A percentile compares a stretch with the other conserved stretches of the same genome.
These are phyloP conservation scores for Geococcyx californianus DNA, from an alignment of 2,113 vertebrate genomes.

Conservation along the genomic window DNA sequence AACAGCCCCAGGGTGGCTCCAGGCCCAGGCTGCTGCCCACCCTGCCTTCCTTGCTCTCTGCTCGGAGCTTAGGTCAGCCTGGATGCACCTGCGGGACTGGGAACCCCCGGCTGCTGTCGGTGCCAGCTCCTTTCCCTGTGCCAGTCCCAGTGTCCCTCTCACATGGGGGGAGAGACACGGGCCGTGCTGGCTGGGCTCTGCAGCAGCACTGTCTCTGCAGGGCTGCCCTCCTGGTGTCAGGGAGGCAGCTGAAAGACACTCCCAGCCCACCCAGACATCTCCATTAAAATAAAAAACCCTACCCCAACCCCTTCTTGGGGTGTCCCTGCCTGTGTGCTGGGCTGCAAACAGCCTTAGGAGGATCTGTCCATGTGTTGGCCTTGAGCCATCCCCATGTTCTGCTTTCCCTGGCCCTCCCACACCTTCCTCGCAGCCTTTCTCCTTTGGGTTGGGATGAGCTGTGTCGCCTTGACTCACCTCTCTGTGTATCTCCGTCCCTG, in stretches of 20 bases:
- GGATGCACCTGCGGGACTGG: background rate
- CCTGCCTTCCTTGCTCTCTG: background rate
- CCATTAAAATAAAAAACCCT: background rate
- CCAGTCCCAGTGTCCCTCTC: fast-evolving
- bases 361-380: fast-evolving
- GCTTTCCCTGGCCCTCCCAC: background rate
- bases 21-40: background rate
- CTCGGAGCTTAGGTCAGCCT: background rate
- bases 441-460: background rate
- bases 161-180: fast-evolving
- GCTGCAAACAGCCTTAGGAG: background rate
- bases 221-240: background rate
- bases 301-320: fast-evolving
- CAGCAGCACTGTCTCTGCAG: fast-evolving
- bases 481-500: constrained; percentile 37
- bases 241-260: background rate
- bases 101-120: background rate
- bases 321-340: background rate
- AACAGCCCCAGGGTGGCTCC: fast-evolving
- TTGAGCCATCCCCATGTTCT: fast-evolving
- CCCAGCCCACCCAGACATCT: background rate
- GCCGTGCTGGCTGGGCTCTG: background rate
- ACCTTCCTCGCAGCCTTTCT: background rate
- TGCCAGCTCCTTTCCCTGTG: background rate
- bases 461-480: constrained; percentile 47